A percentile compares a stretch with the other conserved stretches of the same genome.
phyloP scores from a whole-genome alignment of 1,140 invertebrate species.

The Leptoteleia sp. region DNA sequence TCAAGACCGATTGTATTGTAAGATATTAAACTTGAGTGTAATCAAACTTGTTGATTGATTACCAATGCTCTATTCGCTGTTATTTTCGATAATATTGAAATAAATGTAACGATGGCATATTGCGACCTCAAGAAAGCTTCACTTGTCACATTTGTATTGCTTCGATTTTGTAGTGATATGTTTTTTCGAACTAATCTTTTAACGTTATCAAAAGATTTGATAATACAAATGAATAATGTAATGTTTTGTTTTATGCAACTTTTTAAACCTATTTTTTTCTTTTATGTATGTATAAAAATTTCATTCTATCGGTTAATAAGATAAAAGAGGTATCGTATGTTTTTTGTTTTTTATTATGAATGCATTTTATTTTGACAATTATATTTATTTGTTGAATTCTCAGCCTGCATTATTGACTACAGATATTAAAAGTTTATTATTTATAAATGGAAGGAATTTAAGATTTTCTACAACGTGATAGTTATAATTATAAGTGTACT shows the following conservation, averaged over 20 bases:
- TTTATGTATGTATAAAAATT: too few species aligned
- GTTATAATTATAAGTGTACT: too few species aligned
- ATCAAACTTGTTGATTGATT: slow-evolving; percentile 63
- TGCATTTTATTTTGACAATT: too few species aligned
- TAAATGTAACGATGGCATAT: slow-evolving; percentile 60
- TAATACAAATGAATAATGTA: slow-evolving; percentile 52
- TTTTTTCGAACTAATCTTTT: slow-evolving; percentile 52
- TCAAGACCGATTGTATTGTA: slow-evolving; percentile 53
- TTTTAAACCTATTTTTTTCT: slow-evolving; percentile 16
- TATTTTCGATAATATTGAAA: slow-evolving; percentile 62
- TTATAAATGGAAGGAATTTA: too few species aligned
- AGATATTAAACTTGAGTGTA: slow-evolving; percentile 60
- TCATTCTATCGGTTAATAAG: too few species aligned
- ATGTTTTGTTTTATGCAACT: slow-evolving; percentile 18
- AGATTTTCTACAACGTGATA: too few species aligned
- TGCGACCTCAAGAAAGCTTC: slow-evolving; percentile 39
- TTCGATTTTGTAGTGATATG: slow-evolving; percentile 53
- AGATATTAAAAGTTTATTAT: too few species aligned
- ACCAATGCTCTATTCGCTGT: slow-evolving; percentile 54
- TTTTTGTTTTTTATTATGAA: too few species aligned
- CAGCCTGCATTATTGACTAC: too few species aligned
- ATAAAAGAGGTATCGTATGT: too few species aligned
- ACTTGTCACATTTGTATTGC: slow-evolving; percentile 56
- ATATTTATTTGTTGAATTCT: too few species aligned
- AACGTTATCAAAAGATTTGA: slow-evolving; percentile 46